Evolutionary conservation across 2,113 vertebrate species (phyloP), one percentile per base, ranked within the genome.

Genomic region (Onychorhynchus coronatus): DNA sequence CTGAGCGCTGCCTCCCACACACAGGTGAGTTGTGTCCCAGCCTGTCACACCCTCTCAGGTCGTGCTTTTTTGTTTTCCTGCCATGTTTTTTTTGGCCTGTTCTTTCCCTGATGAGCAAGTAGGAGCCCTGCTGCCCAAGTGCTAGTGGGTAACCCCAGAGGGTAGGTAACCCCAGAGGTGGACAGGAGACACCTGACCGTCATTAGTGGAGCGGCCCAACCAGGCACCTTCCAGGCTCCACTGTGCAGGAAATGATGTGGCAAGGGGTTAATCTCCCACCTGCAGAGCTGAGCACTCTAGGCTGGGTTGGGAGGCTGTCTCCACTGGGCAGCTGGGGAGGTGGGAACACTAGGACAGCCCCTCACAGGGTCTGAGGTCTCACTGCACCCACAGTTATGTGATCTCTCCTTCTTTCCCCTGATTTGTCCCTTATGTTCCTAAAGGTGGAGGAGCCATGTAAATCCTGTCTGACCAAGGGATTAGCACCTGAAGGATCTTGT

Each of bases 11-110:
- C 23, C 70, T 62, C 4, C 58, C 37, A 2, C 95, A 89, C n/a
- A 95, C 93, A 97, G 98, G 98, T 98, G 96, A 98, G 98, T 84
- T 19, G 13, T 68, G 24, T 44, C 25, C 42, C 37, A 52, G 37
- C 5, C 24, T 58, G 19, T 50, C 6, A 11, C 27, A 62, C 6
- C 11, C 11, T 75, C 53, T 9, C 20, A 11, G 31, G 14, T 22
- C 23, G 4, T 9, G 10, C n/a, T 85, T 12, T 4, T 81, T 66
- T 82, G 71, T 37, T 66, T 82, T 31, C 27, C 25, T 75, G 50
- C 28, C 16, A 1, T n/a, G 76, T 1, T 7, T 23, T 33, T 33
- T 84, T 82, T 79, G n/a, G 39, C 58, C 65, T 58, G 1, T 74
- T 42, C 35, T 84, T 92, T 74, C 33, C 49, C 10, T 84, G 65